These are phyloP conservation scores for Pangasius sanitwongsei DNA, from an alignment of 2,797 vertebrate genomes.

Conservation along the genomic window DNA sequence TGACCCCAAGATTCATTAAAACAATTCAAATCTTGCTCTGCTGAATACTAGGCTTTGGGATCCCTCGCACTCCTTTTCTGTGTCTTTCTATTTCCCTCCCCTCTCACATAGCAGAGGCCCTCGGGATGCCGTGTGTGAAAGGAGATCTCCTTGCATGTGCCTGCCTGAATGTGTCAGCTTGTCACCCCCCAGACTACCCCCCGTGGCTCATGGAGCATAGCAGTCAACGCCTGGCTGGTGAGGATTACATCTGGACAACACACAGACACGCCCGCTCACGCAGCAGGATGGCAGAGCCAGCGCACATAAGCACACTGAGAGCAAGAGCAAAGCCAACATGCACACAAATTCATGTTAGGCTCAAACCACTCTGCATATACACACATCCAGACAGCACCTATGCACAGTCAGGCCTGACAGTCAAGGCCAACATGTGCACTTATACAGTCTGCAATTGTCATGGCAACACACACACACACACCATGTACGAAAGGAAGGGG, in stretches of 20 bases:
- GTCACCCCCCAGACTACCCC: conserved; percentile 64
- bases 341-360: conserved; percentile 5
- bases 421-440: conserved; percentile 28
- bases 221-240: conserved; percentile 61
- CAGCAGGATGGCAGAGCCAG: conserved; percentile 28
- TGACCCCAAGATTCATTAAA: not conserved
- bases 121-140: conserved; percentile 64
- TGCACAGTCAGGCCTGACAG: conserved; percentile 17
- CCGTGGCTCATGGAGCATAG: conserved; percentile 59
- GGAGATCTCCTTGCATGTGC: conserved; percentile 67
- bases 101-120: conserved; percentile 23
- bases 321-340: conserved; percentile 25
- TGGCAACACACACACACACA: conserved; percentile 32
- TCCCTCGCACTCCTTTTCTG: conserved; percentile 12
- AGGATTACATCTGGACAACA: conserved; percentile 68
- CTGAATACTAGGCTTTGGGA: conserved; percentile 10
- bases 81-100: conserved; percentile 36
- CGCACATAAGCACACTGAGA: conserved; percentile 31
- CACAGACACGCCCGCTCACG: conserved; percentile 39
- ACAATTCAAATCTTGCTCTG: conserved; percentile 10
- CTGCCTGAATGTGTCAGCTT: conserved; percentile 64
- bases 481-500: not conserved
- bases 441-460: conserved; percentile 26
- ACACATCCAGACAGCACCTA: conserved; percentile 20
- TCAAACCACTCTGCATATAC: conserved; percentile 7